Conservation (phyloP, 2,888 invertebrate genomes). For the Hirtodrosophila cameraria region DNA sequence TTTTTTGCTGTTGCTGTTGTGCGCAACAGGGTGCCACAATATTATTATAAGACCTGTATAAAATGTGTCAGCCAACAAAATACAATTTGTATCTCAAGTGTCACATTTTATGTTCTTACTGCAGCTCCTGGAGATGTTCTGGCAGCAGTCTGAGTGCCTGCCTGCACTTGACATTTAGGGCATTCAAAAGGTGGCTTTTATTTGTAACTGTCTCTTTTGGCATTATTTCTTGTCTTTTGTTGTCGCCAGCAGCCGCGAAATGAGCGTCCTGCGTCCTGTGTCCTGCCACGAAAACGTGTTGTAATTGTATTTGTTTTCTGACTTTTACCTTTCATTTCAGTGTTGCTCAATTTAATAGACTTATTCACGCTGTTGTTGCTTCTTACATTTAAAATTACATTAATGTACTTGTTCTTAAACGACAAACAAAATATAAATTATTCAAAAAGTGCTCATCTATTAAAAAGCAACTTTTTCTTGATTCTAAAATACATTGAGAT, state of each 20-base stretch:
- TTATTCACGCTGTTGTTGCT: too few species aligned
- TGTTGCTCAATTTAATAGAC: background rate
- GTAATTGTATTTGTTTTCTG: slow-evolving; percentile 5
- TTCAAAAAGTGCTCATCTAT: too few species aligned
- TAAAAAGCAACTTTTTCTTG: too few species aligned
- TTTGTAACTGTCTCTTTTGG: background rate
- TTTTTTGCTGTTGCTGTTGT: background rate
- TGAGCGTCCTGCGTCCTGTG: background rate
- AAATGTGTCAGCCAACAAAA: background rate
- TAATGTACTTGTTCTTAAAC: too few species aligned
- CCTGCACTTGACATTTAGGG: slow-evolving; percentile 5
- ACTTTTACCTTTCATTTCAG: slow-evolving; percentile 2
- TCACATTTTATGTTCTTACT: background rate
- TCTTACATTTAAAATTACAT: too few species aligned
- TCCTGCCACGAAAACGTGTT: slow-evolving; percentile 5
- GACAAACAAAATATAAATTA: too few species aligned
- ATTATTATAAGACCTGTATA: background rate
- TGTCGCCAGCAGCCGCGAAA: slow-evolving; percentile 8
- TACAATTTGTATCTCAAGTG: background rate
- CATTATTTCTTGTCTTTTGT: slow-evolving; percentile 4
- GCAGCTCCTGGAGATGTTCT: background rate
- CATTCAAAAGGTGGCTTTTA: slow-evolving; percentile 5
- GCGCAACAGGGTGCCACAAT: too few species aligned
- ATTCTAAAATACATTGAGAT: too few species aligned
- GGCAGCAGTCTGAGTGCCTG: background rate